A percentile compares a stretch with the other conserved stretches of the same genome.
Evolutionary conservation across 2,888 invertebrate genomes (phyloP).

Genomic region (Tethea ocularis): DNA sequence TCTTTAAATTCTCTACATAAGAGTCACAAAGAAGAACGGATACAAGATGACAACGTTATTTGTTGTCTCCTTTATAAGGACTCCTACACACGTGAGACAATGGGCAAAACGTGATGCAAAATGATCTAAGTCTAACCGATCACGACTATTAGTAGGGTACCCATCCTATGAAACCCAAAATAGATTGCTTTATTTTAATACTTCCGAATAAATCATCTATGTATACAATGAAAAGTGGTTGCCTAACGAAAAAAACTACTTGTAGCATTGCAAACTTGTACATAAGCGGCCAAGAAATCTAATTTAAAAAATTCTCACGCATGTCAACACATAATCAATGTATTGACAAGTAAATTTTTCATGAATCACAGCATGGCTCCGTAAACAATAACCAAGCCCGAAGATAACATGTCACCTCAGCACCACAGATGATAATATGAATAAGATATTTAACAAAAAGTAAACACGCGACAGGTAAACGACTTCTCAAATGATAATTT

Average conservation of each 20-base stretch:
- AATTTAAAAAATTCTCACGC: neutral
- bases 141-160: slow-evolving; percentile 21
- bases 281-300: too few species aligned
- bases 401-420: neutral
- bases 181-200: too few species aligned
- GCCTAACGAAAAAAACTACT: too few species aligned
- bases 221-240: too few species aligned
- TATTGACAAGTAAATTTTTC: neutral
- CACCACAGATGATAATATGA: neutral
- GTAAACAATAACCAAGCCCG: neutral
- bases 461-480: slow-evolving; percentile 1
- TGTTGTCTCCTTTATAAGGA: slow-evolving; percentile 37
- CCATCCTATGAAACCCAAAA: slow-evolving; percentile 14
- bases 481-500: neutral
- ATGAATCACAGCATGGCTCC: neutral
- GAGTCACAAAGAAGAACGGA: slow-evolving; percentile 27
- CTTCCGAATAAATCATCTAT: too few species aligned
- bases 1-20: slow-evolving; percentile 26
- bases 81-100: slow-evolving; percentile 68
- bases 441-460: neutral
- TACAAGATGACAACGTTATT: slow-evolving; percentile 36
- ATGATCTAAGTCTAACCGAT: slow-evolving; percentile 40
- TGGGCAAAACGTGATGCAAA: slow-evolving; percentile 46
- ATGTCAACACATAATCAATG: neutral
- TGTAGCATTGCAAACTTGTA: too few species aligned